Conservation (phyloP, 2,113 vertebrate species). For the Larimichthys polyactis region DNA sequence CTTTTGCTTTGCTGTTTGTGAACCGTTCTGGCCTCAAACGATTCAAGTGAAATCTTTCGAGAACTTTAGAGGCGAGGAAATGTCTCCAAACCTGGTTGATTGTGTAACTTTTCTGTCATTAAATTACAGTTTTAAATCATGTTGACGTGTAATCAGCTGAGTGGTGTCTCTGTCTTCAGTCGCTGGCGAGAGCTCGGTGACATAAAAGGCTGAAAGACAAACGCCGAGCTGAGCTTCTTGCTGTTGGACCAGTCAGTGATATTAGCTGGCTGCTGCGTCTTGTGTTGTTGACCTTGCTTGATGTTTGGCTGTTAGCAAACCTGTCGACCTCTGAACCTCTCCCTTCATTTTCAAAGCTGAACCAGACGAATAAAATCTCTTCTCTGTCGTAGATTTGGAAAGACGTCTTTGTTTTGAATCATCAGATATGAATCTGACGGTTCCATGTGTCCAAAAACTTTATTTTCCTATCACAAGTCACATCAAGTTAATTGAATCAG, state of each 20-base stretch:
- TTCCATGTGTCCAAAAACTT: neutral
- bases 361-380: neutral
- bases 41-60: too few species aligned
- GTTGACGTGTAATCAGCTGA: too few species aligned
- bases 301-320: too few species aligned
- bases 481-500: neutral
- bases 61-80: neutral
- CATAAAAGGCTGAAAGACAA: too few species aligned
- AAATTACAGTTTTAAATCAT: neutral
- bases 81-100: neutral
- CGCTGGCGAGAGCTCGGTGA: too few species aligned
- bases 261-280: too few species aligned
- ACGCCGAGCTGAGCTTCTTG: too few species aligned
- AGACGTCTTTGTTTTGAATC: neutral
- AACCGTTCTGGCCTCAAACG: neutral
- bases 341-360: neutral
- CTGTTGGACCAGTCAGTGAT: too few species aligned
- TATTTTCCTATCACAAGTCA: neutral
- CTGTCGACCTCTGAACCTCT: too few species aligned
- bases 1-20: neutral
- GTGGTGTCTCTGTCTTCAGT: too few species aligned
- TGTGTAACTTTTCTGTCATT: too few species aligned
- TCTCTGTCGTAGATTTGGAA: neutral
- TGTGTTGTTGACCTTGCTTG: too few species aligned
- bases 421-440: neutral